Evolutionary conservation across 1,140 invertebrate species (phyloP).

Genomic region (Macrobrachium rosenbergii): DNA sequence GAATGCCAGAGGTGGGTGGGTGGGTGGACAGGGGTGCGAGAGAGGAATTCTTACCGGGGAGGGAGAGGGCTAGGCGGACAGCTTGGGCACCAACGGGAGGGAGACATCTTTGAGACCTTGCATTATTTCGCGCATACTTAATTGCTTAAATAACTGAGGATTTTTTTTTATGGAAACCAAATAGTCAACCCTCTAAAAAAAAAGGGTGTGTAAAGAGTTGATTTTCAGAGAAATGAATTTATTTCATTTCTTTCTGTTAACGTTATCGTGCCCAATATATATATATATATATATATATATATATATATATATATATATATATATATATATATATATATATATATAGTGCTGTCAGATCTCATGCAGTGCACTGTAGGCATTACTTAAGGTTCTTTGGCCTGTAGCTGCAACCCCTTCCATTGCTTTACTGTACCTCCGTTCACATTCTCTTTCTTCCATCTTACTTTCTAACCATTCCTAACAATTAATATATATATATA

Average conservation of each 20-base stretch:
- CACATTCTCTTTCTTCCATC: too few relatives aligned
- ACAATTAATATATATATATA: too few relatives aligned
- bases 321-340: background rate
- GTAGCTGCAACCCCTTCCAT: too few relatives aligned
- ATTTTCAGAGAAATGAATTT: background rate
- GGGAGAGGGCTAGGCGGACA: background rate
- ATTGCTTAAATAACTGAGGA: background rate
- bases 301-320: conserved; percentile 19
- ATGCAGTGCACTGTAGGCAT: too few relatives aligned
- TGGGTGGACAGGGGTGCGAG: background rate
- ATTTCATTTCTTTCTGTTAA: background rate
- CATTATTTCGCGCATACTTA: background rate
- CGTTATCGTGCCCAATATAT: background rate
- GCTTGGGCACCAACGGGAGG: background rate
- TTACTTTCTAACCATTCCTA: too few relatives aligned
- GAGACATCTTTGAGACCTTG: background rate
- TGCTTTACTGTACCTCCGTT: too few relatives aligned
- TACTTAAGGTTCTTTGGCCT: too few relatives aligned
- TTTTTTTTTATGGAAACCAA: background rate
- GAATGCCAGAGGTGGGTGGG: too few relatives aligned
- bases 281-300: background rate
- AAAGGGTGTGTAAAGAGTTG: background rate
- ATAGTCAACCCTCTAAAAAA: background rate
- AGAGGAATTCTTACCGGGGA: background rate
- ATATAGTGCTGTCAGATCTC: too few relatives aligned